Base-by-base conservation (phyloP, 2,113 vertebrate genomes). In the Stictonetta naevosa region DNA sequence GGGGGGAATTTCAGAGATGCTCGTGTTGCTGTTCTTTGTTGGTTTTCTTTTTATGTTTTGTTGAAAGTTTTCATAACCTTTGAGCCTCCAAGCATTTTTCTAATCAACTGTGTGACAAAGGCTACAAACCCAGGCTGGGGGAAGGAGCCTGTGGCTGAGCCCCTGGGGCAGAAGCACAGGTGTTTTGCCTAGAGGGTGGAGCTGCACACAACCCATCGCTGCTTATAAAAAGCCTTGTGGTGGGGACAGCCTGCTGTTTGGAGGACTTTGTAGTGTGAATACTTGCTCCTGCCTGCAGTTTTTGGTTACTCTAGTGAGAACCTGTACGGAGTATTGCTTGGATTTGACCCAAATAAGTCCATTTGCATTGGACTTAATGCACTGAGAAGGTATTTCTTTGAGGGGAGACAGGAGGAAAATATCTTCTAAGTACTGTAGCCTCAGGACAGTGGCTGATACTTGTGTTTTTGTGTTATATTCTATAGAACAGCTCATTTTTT, bases 281-380 rank as follows among this genome's bases (percentile, higher is more conserved):
- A 5, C 5, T 67, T 86, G n/a, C 3, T 44, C 20, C 46, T 59
- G 25, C 3, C 29, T 44, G 28, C 2, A 14, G 38, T 33, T 31
- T 62, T 34, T 69, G 11, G 23, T 6, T 67, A 0, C 8, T 72
- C 9, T 8, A 6, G 17, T 19, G 13, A 29, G 19, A 71, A 3
- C 2, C 1, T 58, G 8, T 0, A 1, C 0, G 8, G 10, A 46
- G 22, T 2, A 15, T 53, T 69, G 33, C 13, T 8, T 56, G 78
- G 13, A 52, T 64, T 74, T 74, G 38, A 74, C 17, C 10, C 16
- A 66, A 3, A 1, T 0, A 22, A 48, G 20, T 48, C 46, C 20
- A 0, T 67, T 67, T 67, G 25, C 33, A 53, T 22, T 26, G 23
- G 28, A 22, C 11, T 46, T 36, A 71, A 36, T 3, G 14, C 2